Base-by-base conservation (phyloP, 2,888 invertebrate species). In the Marasmarcha lunaedactyla region DNA sequence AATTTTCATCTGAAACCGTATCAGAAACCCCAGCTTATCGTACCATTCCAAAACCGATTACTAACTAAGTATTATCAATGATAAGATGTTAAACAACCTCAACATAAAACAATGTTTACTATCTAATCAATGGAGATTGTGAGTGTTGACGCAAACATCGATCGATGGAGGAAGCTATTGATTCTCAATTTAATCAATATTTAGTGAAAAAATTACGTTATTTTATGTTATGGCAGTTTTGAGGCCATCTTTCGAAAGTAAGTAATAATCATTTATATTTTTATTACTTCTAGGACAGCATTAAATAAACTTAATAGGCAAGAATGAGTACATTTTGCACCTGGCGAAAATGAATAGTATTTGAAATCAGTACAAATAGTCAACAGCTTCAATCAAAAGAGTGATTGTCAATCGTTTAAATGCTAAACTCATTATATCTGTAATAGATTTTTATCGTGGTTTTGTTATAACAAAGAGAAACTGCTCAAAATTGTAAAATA, bases 41-140 rank as follows among this genome's bases (percentile, higher is more conserved):
- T 3, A n/a, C 11, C 10, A 7, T n/a, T 30, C 10, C 4, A n/a
- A 7, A 30, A 11, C 30, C 30, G 48, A 61, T 66, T 55, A 56
- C 59, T 56, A 36, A 41, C 25, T 42, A 40, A 61, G 63, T 7
- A 10, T 49, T 52, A 44, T 48, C 37, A 43, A 41, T 45, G 78
- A 79, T 79, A 72, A 79, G 76, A 77, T 74, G 20, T 20, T 5
- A 63, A 49, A 62, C 61, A 64, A 66, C 59, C 62, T 54, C 51
- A 52, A 54, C 52, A 56, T 55, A 54, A 52, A 55, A 52, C 57
- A 59, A 54, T 57, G 46, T 42, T 41, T 48, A 43, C 41, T 72
- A 77, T 79, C 76, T 77, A 61, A 77, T 78, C 78, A 49, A 43
- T 42, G 3, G 4, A 41, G 49, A 48, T 56, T 52, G 48, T 63